Evolutionary conservation across 2,113 vertebrate species (phyloP).

Genomic region (Pelusios castaneus): DNA sequence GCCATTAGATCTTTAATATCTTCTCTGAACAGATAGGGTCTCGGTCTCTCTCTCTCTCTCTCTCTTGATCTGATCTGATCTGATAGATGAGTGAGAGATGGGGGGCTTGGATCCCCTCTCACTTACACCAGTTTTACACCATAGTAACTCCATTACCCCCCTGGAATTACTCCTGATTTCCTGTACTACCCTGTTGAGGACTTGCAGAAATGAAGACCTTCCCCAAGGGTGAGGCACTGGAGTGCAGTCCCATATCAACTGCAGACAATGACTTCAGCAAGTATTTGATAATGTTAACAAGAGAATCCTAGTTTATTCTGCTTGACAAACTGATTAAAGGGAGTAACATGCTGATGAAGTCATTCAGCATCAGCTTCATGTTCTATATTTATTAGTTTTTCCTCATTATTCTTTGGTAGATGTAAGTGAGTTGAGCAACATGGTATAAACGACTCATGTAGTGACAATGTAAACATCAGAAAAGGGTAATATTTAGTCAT

Average conservation of each 20-base stretch:
- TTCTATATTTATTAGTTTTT: background rate
- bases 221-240: rapidly evolving
- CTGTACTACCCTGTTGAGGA: background rate
- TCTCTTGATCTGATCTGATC: background rate
- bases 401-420: background rate
- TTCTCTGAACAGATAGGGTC: background rate
- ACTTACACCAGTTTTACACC: background rate
- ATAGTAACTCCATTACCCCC: background rate
- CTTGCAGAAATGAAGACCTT: background rate
- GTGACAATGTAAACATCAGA: background rate
- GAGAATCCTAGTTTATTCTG: background rate
- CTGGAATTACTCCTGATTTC: background rate
- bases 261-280: background rate
- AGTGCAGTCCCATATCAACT: background rate
- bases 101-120: background rate
- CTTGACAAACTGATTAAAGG: background rate
- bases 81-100: background rate
- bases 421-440: too few species aligned
- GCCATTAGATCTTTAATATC: background rate
- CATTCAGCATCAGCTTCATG: background rate
- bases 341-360: background rate
- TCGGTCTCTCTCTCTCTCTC: too few species aligned
- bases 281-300: background rate
- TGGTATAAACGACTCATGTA: background rate
- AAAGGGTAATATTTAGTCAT: background rate